phyloP scores from a whole-genome alignment of 2,888 invertebrate species.

The Blastobasis adustella region DNA sequence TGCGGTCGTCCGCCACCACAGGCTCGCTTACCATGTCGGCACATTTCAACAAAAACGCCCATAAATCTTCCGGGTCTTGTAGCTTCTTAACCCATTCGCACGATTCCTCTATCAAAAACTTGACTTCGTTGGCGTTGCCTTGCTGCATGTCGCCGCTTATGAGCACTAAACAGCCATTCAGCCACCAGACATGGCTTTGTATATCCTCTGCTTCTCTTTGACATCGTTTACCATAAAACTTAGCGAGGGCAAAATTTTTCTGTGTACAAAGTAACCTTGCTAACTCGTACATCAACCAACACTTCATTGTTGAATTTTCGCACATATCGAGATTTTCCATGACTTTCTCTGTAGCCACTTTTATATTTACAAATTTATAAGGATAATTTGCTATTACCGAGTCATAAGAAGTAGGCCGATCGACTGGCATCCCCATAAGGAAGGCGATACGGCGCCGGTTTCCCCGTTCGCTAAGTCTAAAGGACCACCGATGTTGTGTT shows the following conservation, averaged over 20 bases:
- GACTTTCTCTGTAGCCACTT: conserved; percentile 51
- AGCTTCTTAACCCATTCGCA: conserved; percentile 55
- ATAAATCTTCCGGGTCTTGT: conserved; percentile 53
- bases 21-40: conserved; percentile 51
- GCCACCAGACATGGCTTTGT: conserved; percentile 55
- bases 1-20: conserved; percentile 50
- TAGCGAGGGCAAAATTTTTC: conserved; percentile 62
- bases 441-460: conserved; percentile 63
- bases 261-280: conserved; percentile 53
- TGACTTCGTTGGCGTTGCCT: conserved; percentile 60
- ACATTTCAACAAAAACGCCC: conserved; percentile 56
- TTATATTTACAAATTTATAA: conserved; percentile 56
- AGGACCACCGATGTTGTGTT: conserved; percentile 54
- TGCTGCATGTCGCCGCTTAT: conserved; percentile 70
- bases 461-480: conserved; percentile 58
- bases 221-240: conserved; percentile 62
- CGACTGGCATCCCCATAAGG: conserved; percentile 58
- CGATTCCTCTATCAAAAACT: conserved; percentile 59
- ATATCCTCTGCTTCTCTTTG: conserved; percentile 57
- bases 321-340: conserved; percentile 53
- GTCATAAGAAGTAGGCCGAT: conserved; percentile 58
- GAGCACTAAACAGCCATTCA: conserved; percentile 56
- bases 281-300: conserved; percentile 64
- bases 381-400: conserved; percentile 67
- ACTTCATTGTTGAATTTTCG: conserved; percentile 62